Evolutionary conservation across 2,888 invertebrate genomes (phyloP), one percentile per base, ranked within the genome.

Genomic region (Omphaloscelis lunosa): DNA sequence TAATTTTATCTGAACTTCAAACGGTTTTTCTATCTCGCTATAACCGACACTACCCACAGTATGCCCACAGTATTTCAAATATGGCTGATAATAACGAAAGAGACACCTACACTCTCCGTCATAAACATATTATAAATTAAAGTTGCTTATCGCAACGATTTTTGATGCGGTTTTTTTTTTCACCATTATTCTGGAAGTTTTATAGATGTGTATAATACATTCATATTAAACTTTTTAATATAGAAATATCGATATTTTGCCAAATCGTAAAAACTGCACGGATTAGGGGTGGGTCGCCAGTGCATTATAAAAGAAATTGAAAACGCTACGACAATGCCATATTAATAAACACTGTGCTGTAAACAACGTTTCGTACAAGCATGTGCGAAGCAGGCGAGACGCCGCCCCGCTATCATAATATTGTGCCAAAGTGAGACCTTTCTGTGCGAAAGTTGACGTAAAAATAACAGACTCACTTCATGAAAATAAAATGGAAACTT

Each of bases 381-480:
- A 75, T 51, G 27, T 65, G 34, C 34, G 41, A 51, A 20, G 20
- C 48, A 20, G 48, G 20, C 48, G 51, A 51, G 15, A 65, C 29
- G 56, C 45, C 11, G 23, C 65, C 27, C 23, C 23, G 51, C 20
- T 82, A 59, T 75, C 75, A 82, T 59, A 79, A 82, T 82, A 82
- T 82, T 79, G 34, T 75, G 34, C 23, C 82, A 34, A 82, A 78
- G 75, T 78, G 58, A 78, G 34, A 53, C 41, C 34, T 15, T 75
- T 62, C 41, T 51, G 41, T 27, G 45, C 34, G 11, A 59, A 82
- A 75, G 58, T 82, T 82, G 76, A 75, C 76, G 65, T 59, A 39
- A 59, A 65, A 82, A 82, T 79, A 82, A 75, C 65, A 82, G 17
- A 58, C 20, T 78, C 56, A 27, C 20, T 48, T 51, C 48, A 15